Evolutionary conservation across 2,888 invertebrate species (phyloP), one percentile per base, ranked within the genome.

Genomic region (Tenthredo distinguenda): DNA sequence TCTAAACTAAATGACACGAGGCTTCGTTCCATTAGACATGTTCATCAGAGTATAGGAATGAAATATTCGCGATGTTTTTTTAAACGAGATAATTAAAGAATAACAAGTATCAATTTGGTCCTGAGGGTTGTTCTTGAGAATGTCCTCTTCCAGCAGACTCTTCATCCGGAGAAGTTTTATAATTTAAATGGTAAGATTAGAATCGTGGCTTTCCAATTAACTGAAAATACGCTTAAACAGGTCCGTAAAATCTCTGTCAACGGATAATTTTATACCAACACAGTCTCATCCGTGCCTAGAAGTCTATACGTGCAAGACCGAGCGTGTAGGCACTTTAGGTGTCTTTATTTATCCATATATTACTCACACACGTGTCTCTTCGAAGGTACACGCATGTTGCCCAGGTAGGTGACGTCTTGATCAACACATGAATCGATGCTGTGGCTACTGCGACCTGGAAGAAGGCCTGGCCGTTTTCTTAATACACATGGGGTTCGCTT

Each of bases 321-420:
- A 55, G 72, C 43, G 43, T 74, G 40, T 43, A 77, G 74, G 43
- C 26, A 43, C 55, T 34, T 77, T 18, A 31, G n/a, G 77, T 31
- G 9, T 55, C 77, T 55, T 77, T 77, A 77, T 81, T 34, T 62
- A 40, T 37, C 37, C 62, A 62, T 37, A 62, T 37, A 10, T 62
- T 34, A 81, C 81, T 37, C 62, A 77, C 77, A 55, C 77, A 10
- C 31, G 15, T 37, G 26, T 58, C 40, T 62, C 65, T 18, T 81
- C 62, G 43, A 62, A 62, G 81, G 26, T 40, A 81, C 81, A 58
- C 81, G 40, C 65, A 62, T 40, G 34, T 50, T 77, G 31, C 77
- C 77, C 26, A 21, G 81, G 62, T 26, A 81, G 81, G 81, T 81
- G 58, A 81, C 81, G 81, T 81, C 81, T 81, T 81, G 81, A 81